phyloP scores from a whole-genome alignment of 2,113 vertebrate genomes.

The Heliornis fulica region DNA sequence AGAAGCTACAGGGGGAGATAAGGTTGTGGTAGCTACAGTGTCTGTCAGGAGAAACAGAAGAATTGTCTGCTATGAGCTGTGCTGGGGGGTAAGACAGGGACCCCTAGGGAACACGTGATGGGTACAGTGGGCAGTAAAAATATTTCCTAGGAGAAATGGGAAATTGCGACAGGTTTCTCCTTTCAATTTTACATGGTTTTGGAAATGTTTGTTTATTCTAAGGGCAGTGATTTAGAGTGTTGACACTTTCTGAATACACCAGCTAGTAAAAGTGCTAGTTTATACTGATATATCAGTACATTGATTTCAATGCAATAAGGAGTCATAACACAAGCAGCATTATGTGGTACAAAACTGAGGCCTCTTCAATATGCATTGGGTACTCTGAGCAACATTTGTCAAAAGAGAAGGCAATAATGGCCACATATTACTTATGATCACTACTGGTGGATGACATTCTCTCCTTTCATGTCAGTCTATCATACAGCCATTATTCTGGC shows the following conservation, averaged over 20 bases:
- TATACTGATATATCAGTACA: not conserved
- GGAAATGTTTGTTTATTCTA: not conserved
- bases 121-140: not conserved
- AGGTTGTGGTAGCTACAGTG: not conserved
- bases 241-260: not conserved
- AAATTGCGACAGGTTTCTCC: not conserved
- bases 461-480: not conserved
- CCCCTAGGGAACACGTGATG: accelerated
- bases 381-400: not conserved
- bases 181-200: not conserved
- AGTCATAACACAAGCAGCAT: not conserved
- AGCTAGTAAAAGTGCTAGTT: not conserved
- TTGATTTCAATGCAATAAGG: not conserved
- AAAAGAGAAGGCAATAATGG: not conserved
- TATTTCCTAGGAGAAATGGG: not conserved
- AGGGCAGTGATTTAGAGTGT: not conserved
- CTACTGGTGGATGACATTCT: not conserved
- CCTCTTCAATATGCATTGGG: not conserved
- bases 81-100: not conserved
- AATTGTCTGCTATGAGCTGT: not conserved
- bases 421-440: not conserved
- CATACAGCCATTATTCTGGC: not conserved
- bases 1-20: not conserved
- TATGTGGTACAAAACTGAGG: not conserved
- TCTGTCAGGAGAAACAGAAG: not conserved